phyloP scores from a whole-genome alignment of 2,888 invertebrate species.

The Syritta pipiens region DNA sequence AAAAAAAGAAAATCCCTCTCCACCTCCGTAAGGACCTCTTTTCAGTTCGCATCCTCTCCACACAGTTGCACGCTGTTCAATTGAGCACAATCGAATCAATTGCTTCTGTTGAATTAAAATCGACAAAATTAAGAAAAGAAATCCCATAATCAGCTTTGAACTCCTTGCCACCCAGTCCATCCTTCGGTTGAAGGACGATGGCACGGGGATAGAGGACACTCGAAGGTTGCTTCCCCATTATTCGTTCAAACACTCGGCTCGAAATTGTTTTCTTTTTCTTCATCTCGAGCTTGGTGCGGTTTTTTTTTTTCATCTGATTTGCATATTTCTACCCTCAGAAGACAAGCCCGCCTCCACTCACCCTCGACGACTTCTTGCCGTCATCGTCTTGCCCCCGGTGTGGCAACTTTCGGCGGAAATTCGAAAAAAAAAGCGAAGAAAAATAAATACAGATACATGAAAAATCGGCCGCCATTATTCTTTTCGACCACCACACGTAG shows the following conservation, averaged over 20 bases:
- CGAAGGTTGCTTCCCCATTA: conserved; percentile 38
- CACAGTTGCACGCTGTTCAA: conserved; percentile 24
- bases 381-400: too few relatives aligned
- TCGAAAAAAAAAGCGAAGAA: conserved; percentile 17
- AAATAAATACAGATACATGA: conserved; percentile 57
- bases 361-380: too few relatives aligned
- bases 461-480: conserved; percentile 67
- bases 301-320: conserved; percentile 41
- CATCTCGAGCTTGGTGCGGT: conserved; percentile 11
- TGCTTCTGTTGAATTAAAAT: conserved; percentile 34
- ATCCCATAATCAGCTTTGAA: conserved; percentile 45
- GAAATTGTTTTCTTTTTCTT: conserved; percentile 46
- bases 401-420: too few relatives aligned
- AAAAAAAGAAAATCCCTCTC: too few relatives aligned
- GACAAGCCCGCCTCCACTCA: too few relatives aligned
- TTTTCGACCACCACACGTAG: conserved; percentile 9
- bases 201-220: too few relatives aligned
- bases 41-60: background rate
- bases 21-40: background rate
- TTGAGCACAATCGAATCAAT: conserved; percentile 46
- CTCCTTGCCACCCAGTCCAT: background rate
- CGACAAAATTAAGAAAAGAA: conserved; percentile 43
- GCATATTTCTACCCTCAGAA: conserved; percentile 44
- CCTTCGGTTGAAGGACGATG: background rate
- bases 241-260: conserved; percentile 47